A percentile compares a stretch with the other conserved stretches of the same genome.
Conservation (phyloP, 2,113 vertebrate species). For the Erinaceus europaeus region DNA sequence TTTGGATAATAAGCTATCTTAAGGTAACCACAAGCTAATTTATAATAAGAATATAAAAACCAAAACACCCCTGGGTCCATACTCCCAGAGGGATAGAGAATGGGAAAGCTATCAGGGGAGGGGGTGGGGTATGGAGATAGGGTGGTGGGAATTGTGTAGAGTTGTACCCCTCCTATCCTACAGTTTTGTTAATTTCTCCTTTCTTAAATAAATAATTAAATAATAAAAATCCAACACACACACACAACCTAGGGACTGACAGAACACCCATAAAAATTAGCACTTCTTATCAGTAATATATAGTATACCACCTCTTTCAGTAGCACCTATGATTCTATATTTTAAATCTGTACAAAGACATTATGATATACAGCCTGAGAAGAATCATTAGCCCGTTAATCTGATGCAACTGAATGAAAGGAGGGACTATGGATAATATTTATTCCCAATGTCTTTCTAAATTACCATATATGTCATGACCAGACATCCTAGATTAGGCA, state of each 20-base stretch:
- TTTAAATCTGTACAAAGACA: not conserved
- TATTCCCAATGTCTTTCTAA: constrained; percentile 2
- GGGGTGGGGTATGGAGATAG: too few species aligned
- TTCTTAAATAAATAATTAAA: too few species aligned
- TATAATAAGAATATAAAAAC: not conserved
- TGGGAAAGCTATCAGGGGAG: too few species aligned
- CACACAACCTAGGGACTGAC: not conserved
- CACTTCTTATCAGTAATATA: not conserved
- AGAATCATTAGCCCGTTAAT: constrained; percentile 20
- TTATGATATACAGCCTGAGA: not conserved
- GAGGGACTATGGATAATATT: constrained; percentile 23
- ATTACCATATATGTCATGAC: not conserved
- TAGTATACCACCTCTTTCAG: not conserved
- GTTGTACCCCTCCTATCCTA: too few species aligned
- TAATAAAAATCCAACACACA: not conserved
- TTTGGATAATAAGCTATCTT: not conserved
- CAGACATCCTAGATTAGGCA: constrained; percentile 22
- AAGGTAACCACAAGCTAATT: not conserved
- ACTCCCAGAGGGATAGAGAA: too few species aligned
- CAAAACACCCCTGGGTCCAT: too few species aligned
- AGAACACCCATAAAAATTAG: accelerated
- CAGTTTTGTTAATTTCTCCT: too few species aligned
- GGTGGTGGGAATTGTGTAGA: too few species aligned
- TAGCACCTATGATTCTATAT: not conserved
- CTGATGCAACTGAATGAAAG: not conserved